Base-by-base conservation (phyloP, 2,797 vertebrate genomes). In the Coregonus suidteri region DNA sequence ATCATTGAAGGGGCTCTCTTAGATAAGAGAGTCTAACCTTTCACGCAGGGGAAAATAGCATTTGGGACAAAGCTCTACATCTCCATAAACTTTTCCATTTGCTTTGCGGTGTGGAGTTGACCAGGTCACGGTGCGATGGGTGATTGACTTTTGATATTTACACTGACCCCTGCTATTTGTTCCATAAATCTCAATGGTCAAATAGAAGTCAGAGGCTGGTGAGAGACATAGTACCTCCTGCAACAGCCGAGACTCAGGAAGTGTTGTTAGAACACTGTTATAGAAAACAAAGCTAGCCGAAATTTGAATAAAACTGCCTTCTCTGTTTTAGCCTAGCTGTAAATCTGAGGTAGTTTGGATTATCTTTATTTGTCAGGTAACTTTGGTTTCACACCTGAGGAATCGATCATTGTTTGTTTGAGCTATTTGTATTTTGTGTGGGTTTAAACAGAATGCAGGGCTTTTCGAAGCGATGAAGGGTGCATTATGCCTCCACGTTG, bases 1-100 rank as follows among this genome's bases (percentile, higher is more conserved):
- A 67, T 82, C 82, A 85, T 81, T 85, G 82, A 86, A 16, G 80
- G 73, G 76, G 77, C 83, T 83, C 66, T 79, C 67, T 77, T 30
- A 76, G 82, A 86, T 88, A 83, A 84, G 84, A 85, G 73, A 79
- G 71, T 53, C 75, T 85, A 83, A 86, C 82, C 83, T 83, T 82
- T 79, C 79, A 64, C 75, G 14, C 65, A 14, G 73, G 76, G 74
- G 81, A 80, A 86, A 86, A 84, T 76, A 71, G 41, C 41, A 47
- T 47, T 47, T 47, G 41, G 41, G 11, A 47, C n/a, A 13, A 47
- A 7, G 35, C 35, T 35, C 35, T 1, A 13, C 11, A 84, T 80
- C 72, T 31, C 64, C 75, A 72, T 65, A 79, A 34, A 69, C 52
- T 34, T 4, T 74, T 76, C 65, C 69, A 77, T 77, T 82, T 80